Base-by-base conservation (phyloP, 2,113 vertebrate genomes). In the Suncus etruscus region DNA sequence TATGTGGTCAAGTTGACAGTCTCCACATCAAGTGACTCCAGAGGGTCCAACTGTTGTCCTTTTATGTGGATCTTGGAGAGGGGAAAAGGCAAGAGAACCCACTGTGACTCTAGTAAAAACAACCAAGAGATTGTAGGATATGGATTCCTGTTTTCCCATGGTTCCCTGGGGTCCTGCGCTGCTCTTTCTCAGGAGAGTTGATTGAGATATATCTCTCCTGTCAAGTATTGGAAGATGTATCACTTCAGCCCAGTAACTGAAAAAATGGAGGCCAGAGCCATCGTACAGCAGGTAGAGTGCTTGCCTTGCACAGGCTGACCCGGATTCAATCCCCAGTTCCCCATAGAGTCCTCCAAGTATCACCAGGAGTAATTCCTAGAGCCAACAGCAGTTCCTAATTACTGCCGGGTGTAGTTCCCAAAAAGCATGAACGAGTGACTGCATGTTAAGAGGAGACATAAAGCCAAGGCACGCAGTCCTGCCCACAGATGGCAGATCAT, bases 51-150 rank as follows among this genome's bases (percentile, higher is more conserved):
- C 91, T 96, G 97, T 76, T 95, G 96, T 83, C 98, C 98, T 39
- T 83, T 81, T 68, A 98, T 94, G 15, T 92, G 69, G 65, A 99
- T 95, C 98, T 99, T 94, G 25, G 87, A 20, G 31, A 95, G 39
- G 92, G 65, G 45, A 95, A 81, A 94, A 93, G 80, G 83, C 12
- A 93, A 82, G 77, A 72, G 27, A 86, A 54, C n/a, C 45, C 61
- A 72, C 54, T 7, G 1, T n/a, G 76, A 65, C 50, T 31, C 63
- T 1, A 8, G 54, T 80, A 66, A 65, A 77, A 79, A 85, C 27
- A 51, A 32, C 29, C 0, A 22, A 61, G 7, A 74, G 68, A 51
- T 15, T 75, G 20, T 14, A 1, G 5, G 18, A 14, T 4, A 7
- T 66, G 51, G 39, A 4, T 22, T 1, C 14, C 45, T 47, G 3